These are phyloP conservation scores for Anaspis maculata DNA, from an alignment of 2,888 invertebrate species.

Conservation along the genomic window DNA sequence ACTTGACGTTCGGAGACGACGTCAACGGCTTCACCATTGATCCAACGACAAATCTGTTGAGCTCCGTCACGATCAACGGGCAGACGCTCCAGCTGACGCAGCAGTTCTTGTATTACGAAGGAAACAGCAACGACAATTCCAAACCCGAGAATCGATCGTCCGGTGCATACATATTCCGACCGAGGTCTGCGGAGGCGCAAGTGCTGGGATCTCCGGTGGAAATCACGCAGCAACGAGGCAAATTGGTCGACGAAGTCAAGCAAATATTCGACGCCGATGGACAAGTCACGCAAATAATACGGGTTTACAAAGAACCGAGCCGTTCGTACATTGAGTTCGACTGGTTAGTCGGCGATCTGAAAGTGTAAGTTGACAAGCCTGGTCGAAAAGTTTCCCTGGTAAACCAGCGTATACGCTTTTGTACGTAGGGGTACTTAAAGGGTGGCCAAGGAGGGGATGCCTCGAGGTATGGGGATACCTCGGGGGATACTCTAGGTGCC, in stretches of 20 bases:
- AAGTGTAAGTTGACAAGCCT: background rate
- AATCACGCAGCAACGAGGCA: background rate
- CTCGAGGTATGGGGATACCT: too few species aligned
- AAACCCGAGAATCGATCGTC: too few species aligned
- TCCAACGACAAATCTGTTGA: background rate
- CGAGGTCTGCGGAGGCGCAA: background rate
- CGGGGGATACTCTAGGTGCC: too few species aligned
- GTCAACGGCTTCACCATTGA: background rate
- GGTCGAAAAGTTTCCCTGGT: too few species aligned
- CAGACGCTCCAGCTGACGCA: background rate
- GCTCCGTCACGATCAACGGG: background rate
- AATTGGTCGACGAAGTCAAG: background rate
- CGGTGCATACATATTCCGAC: background rate
- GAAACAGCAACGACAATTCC: background rate
- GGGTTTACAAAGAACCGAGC: background rate
- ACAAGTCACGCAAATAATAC: background rate
- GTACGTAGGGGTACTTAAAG: too few species aligned
- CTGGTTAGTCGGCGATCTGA: background rate
- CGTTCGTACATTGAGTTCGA: background rate
- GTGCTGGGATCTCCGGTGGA: background rate
- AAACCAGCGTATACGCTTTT: too few species aligned
- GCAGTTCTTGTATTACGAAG: background rate
- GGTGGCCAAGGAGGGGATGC: too few species aligned
- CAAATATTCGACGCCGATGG: background rate
- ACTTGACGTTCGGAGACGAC: too few species aligned